A percentile compares a stretch with the other conserved stretches of the same genome.
Evolutionary conservation across 2,797 vertebrate species (phyloP).

Genomic region (Diplodus puntazzo): DNA sequence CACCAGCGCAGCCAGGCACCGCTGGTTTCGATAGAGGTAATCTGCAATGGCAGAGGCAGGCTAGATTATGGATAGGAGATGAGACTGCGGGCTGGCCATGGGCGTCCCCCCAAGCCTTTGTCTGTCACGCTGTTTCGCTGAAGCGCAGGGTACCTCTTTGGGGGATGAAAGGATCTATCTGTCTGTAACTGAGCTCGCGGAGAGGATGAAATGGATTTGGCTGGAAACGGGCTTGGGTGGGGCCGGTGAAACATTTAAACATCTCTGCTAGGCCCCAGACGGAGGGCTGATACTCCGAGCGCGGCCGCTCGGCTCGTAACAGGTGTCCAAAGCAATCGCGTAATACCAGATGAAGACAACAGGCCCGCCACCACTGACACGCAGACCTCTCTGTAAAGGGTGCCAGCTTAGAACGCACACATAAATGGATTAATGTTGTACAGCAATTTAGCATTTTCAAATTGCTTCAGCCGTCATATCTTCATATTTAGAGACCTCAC

Average conservation of each 20-base stretch:
- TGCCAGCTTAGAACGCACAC: neutral
- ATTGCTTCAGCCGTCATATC: neutral
- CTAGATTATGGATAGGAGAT: constrained; percentile 71
- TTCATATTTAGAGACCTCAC: neutral
- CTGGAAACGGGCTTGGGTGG: constrained; percentile 44
- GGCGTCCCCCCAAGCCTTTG: constrained; percentile 79
- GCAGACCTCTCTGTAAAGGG: neutral
- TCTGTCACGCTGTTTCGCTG: constrained; percentile 72
- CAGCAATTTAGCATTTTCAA: constrained; percentile 2
- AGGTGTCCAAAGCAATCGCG: constrained; percentile 49
- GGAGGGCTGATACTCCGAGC: constrained; percentile 38
- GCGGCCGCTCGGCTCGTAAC: constrained; percentile 26
- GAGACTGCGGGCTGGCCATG: constrained; percentile 66
- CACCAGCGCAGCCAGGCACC: constrained; percentile 55
- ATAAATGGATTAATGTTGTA: constrained; percentile 12
- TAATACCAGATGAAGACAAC: constrained; percentile 24
- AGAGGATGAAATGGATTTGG: constrained; percentile 76
- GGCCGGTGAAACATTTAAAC: constrained; percentile 63
- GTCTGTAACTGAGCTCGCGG: constrained; percentile 72
- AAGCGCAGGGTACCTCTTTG: constrained; percentile 68
- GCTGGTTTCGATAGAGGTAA: constrained; percentile 73
- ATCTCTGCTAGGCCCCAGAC: constrained; percentile 34
- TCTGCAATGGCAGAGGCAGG: constrained; percentile 68
- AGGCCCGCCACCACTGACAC: neutral
- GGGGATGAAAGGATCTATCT: constrained; percentile 70